A percentile compares a stretch with the other conserved stretches of the same genome.
Conservation (phyloP, 2,888 invertebrate genomes). For the Catocala fraxini region DNA sequence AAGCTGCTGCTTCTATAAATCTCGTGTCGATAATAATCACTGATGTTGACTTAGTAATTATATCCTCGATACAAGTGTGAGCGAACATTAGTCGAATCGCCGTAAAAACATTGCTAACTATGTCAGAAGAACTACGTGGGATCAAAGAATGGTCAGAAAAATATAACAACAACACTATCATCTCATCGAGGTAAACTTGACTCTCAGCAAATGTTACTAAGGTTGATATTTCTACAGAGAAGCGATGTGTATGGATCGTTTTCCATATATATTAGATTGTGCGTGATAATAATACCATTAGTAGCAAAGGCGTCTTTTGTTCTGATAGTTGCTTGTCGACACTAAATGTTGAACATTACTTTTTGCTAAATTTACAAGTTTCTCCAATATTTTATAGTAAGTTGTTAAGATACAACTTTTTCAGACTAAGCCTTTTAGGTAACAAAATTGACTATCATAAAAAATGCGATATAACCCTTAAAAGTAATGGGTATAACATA, state of each 20-base stretch:
- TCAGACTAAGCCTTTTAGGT: constrained; percentile 23
- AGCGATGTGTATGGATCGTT: constrained; percentile 29
- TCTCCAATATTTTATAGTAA: constrained; percentile 23
- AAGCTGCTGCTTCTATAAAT: constrained; percentile 1
- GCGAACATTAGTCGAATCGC: constrained; percentile 24
- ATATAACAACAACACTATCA: constrained; percentile 29
- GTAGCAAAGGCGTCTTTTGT: constrained; percentile 48
- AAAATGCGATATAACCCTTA: constrained; percentile 38
- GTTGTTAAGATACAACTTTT: constrained; percentile 26
- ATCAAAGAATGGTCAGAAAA: constrained; percentile 15
- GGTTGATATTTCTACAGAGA: constrained; percentile 2
- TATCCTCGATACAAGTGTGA: constrained; percentile 11
- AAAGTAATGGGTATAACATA: constrained; percentile 35
- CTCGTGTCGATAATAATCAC: constrained; percentile 16
- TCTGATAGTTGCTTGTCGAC: constrained; percentile 37
- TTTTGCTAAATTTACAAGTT: constrained; percentile 41
- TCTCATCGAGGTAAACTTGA: constrained; percentile 15
- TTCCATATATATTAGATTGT: constrained; percentile 30
- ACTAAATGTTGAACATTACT: constrained; percentile 27
- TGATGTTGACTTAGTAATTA: constrained; percentile 29
- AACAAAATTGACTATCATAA: constrained; percentile 39
- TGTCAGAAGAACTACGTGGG: constrained; percentile 37
- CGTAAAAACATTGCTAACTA: constrained; percentile 30
- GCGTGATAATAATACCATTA: constrained; percentile 58
- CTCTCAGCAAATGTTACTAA: background rate